Percentiles rank a stretch among this genome's conserved stretches.
phyloP scores from a whole-genome alignment of 2,113 vertebrate genomes.

The Pseudorhombus dupliciocellatus region DNA sequence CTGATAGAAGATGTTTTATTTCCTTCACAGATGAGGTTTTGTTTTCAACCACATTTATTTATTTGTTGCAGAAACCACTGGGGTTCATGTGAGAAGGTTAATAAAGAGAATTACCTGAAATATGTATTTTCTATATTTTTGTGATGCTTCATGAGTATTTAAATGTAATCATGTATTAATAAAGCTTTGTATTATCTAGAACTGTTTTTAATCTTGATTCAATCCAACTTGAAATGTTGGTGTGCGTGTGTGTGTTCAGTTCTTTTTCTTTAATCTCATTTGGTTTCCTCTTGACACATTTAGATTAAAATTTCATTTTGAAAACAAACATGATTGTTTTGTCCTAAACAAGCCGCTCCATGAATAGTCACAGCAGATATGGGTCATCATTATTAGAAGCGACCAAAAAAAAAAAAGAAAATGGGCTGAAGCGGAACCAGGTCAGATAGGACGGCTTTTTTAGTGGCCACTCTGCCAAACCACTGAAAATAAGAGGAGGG shows the following conservation, averaged over 20 bases:
- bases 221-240: background rate
- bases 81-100: too few relatives aligned
- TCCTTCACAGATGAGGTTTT: too few relatives aligned
- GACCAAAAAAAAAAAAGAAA: background rate
- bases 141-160: too few relatives aligned
- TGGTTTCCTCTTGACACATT: background rate
- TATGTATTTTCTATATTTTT: too few relatives aligned
- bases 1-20: too few relatives aligned
- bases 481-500: conserved; percentile 32
- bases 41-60: too few relatives aligned
- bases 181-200: background rate
- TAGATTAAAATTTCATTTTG: background rate
- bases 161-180: background rate
- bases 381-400: conserved; percentile 65
- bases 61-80: too few relatives aligned
- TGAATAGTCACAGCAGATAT: conserved; percentile 50
- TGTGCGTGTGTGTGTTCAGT: background rate
- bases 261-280: background rate
- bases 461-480: conserved; percentile 57
- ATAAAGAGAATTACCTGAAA: too few relatives aligned
- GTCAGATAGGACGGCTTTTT: conserved; percentile 56
- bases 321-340: conserved; percentile 13
- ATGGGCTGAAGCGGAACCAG: conserved; percentile 52
- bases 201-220: too few relatives aligned
- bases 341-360: conserved; percentile 5